Conservation (phyloP, 2,888 invertebrate genomes). For the Octodonta nipae region DNA sequence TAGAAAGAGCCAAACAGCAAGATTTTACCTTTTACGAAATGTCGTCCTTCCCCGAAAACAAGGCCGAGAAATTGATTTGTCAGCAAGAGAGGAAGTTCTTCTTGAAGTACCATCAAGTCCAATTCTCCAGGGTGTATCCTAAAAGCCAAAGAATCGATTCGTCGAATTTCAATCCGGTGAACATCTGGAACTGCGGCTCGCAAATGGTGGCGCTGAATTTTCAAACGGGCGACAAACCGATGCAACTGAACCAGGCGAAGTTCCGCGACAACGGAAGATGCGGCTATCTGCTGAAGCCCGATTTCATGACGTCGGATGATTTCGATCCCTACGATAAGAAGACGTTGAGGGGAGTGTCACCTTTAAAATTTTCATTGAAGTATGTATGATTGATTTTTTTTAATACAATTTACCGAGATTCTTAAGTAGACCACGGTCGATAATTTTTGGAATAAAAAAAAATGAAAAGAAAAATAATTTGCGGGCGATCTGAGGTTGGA, state of each 20-base stretch:
- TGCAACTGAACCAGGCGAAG: slow-evolving; percentile 90
- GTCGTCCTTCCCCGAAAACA: slow-evolving; percentile 95
- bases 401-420: too few relatives aligned
- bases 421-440: too few relatives aligned
- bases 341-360: slow-evolving; percentile 44
- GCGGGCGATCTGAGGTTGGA: too few relatives aligned
- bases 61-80: slow-evolving; percentile 81
- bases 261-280: slow-evolving; percentile 86
- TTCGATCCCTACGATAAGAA: slow-evolving; percentile 66
- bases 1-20: slow-evolving; percentile 53
- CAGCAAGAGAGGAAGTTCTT: slow-evolving; percentile 64
- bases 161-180: slow-evolving; percentile 89
- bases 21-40: slow-evolving; percentile 82
- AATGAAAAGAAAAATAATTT: too few relatives aligned
- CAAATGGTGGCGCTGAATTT: slow-evolving; percentile 98
- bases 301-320: slow-evolving; percentile 68
- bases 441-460: too few relatives aligned
- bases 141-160: slow-evolving; percentile 85
- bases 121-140: slow-evolving; percentile 78
- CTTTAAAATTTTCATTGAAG: slow-evolving; percentile 54
- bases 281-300: slow-evolving; percentile 84
- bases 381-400: too few relatives aligned
- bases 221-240: slow-evolving; percentile 87
- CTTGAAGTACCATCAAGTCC: slow-evolving; percentile 59
- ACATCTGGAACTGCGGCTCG: slow-evolving; percentile 89